Evolutionary conservation across 2,888 invertebrate genomes (phyloP), one percentile per base, ranked within the genome.

Genomic region (Pardosa pseudoannulata): DNA sequence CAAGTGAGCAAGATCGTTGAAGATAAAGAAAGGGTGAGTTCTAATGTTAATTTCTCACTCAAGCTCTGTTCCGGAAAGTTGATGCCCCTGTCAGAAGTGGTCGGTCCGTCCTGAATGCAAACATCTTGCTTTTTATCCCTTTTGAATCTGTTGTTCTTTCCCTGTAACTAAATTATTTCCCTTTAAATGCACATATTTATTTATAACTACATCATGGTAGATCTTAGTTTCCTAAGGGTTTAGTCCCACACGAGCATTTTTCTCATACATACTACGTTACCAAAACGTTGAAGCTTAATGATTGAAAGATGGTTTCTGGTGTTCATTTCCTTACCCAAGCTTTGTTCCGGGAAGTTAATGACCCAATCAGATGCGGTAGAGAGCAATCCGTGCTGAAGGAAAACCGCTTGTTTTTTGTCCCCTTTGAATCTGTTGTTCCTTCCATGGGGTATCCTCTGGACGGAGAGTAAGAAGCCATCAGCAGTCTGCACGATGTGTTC

Each of bases 311-410:
- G n/a, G n/a, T n/a, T n/a, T n/a, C n/a, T n/a, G n/a, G n/a, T n/a
- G 5, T 36, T 0, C 16, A 29, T 1, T 0, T 5, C 27, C 32
- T 79, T 50, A 90, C 91, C 91, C n/a, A 92, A 89, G 80, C 92
- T 92, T 79, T 92, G 90, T 72, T 91, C 90, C 1, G 89, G 91
- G 9, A 90, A 90, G 79, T 92, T 92, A 27, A 91, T 89, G 5
- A 92, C 90, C 90, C 90, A 92, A 75, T 91, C 90, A 1, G 90
- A 89, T 0, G 92, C 90, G 29, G 91, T 90, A 16, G 90, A 91
- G 31, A 92, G 86, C 0, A 92, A 89, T 0, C 92, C 92, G 88
- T 92, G 92, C 78, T 91, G 91, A 1, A 92, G 88, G 27, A 92
- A 89, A 0, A 92, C 91, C 0, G 90, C 91, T 19, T 31, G 32